A percentile compares a stretch with the other conserved stretches of the same genome.
Evolutionary conservation across 2,888 invertebrate species (phyloP).

Genomic region (Cataglyphis albicans): DNA sequence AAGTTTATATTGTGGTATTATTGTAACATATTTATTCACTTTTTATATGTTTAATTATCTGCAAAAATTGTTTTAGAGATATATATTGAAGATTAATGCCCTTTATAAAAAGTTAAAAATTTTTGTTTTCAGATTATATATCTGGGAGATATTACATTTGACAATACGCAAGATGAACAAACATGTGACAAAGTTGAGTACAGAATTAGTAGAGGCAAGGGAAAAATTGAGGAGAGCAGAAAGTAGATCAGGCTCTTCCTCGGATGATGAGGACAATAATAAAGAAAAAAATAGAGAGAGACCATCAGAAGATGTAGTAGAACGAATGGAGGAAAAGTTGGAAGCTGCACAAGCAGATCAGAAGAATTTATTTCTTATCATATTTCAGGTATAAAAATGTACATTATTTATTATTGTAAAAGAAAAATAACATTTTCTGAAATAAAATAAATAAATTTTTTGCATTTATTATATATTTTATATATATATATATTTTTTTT

Average conservation of each 20-base stretch:
- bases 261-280: constrained; percentile 90
- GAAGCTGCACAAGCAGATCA: constrained; percentile 98
- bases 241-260: constrained; percentile 92
- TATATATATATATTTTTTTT: constrained; percentile 34
- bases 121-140: constrained; percentile 43
- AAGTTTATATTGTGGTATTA: background rate
- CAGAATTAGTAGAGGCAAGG: constrained; percentile 93
- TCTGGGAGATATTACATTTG: constrained; percentile 98
- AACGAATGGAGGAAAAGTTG: constrained; percentile 97
- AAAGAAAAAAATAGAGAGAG: constrained; percentile 88
- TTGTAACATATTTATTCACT: background rate
- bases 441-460: background rate
- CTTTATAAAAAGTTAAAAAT: background rate
- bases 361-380: constrained; percentile 98
- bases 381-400: constrained; percentile 91
- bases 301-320: constrained; percentile 94
- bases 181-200: constrained; percentile 94
- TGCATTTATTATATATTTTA: background rate
- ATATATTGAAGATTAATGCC: background rate
- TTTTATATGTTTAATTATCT: background rate
- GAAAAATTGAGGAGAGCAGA: constrained; percentile 95
- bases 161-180: constrained; percentile 99
- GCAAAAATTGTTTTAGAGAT: background rate
- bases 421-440: background rate
- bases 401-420: background rate